phyloP scores from a whole-genome alignment of 2,797 vertebrate species.

The Melanotaenia boesemani region DNA sequence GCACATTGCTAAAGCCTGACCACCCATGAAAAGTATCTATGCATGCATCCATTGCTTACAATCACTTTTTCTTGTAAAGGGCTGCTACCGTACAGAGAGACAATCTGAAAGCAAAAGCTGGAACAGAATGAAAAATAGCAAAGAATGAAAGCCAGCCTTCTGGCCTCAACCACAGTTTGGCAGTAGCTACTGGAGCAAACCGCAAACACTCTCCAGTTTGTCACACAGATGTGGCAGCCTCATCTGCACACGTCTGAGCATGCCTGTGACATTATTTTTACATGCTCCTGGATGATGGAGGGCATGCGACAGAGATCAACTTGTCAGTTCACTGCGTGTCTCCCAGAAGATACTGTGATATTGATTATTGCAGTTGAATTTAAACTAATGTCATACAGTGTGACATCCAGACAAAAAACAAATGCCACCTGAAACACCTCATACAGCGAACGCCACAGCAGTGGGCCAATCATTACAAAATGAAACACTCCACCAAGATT shows the following conservation, averaged over 20 bases:
- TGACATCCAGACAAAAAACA: slow-evolving; percentile 56
- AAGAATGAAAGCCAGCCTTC: slow-evolving; percentile 49
- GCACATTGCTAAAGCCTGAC: slow-evolving; percentile 49
- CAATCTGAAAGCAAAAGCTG: slow-evolving; percentile 56
- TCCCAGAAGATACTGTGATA: slow-evolving; percentile 42
- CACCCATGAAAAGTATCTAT: slow-evolving; percentile 62
- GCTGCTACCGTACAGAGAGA: slow-evolving; percentile 34
- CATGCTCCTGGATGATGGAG: slow-evolving; percentile 30
- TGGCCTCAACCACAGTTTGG: slow-evolving; percentile 26
- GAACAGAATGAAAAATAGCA: slow-evolving; percentile 45
- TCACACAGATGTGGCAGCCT: slow-evolving; percentile 35
- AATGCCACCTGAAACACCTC: slow-evolving; percentile 59
- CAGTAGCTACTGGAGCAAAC: slow-evolving; percentile 26
- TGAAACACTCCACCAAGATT: slow-evolving; percentile 21
- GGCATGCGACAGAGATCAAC: slow-evolving; percentile 38
- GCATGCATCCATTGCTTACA: slow-evolving; percentile 47
- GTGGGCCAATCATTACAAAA: slow-evolving; percentile 19
- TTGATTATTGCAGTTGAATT: slow-evolving; percentile 49
- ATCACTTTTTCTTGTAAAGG: slow-evolving; percentile 44
- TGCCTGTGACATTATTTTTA: slow-evolving; percentile 21
- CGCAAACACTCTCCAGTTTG: slow-evolving; percentile 28
- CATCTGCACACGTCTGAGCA: slow-evolving; percentile 43
- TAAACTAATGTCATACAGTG: slow-evolving; percentile 53
- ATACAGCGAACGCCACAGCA: slow-evolving; percentile 42
- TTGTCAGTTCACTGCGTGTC: slow-evolving; percentile 41